These are phyloP conservation scores for Osmoderma eremita DNA, from an alignment of 2,888 invertebrate genomes.

Conservation along the genomic window DNA sequence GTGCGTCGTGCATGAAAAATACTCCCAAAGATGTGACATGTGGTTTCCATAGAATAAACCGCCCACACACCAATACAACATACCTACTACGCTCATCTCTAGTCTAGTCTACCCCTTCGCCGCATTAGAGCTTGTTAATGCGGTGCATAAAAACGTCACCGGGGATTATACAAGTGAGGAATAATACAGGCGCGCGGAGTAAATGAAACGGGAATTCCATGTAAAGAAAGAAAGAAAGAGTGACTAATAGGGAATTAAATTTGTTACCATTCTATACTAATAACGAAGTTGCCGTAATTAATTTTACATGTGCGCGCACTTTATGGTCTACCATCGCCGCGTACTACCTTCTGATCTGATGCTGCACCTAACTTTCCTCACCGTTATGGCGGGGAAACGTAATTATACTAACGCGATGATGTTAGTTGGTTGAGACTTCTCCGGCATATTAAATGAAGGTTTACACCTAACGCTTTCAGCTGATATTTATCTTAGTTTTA, in stretches of 20 bases:
- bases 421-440: not conserved
- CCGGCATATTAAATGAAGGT: too few species aligned
- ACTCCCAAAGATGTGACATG: slow-evolving; percentile 28
- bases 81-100: slow-evolving; percentile 3
- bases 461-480: too few species aligned
- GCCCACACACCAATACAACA: slow-evolving; percentile 18
- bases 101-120: not conserved
- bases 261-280: slow-evolving; percentile 3
- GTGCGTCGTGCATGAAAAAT: slow-evolving; percentile 15
- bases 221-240: not conserved
- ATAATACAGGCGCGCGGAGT: not conserved
- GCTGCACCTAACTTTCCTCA: not conserved
- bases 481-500: too few species aligned
- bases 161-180: slow-evolving; percentile 14
- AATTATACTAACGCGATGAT: slow-evolving; percentile 1
- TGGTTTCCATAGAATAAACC: slow-evolving; percentile 29
- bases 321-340: not conserved
- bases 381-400: not conserved
- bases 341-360: not conserved
- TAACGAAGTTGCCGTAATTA: slow-evolving; percentile 24
- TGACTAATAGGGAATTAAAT: slow-evolving; percentile 8
- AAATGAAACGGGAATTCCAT: not conserved
- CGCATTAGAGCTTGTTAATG: slow-evolving; percentile 35
- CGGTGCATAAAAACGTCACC: slow-evolving; percentile 28
- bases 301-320: slow-evolving; percentile 29